Conservation (phyloP, 2,113 vertebrate species). For the Crotalus horridus region DNA sequence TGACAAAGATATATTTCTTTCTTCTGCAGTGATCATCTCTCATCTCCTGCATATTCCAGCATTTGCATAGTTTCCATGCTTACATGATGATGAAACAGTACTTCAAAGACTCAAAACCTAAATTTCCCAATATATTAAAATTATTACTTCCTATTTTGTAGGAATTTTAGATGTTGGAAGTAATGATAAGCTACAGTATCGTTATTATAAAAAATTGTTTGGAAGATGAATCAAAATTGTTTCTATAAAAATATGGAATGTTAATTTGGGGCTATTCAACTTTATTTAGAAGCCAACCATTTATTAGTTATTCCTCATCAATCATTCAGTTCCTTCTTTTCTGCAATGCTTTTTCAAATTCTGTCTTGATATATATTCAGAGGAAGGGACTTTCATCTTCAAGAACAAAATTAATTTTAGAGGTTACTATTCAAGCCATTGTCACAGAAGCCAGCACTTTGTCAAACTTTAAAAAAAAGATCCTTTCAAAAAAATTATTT, state of each 20-base stretch:
- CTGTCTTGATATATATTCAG: neutral
- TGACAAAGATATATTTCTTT: neutral
- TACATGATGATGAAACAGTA: neutral
- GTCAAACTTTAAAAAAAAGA: neutral
- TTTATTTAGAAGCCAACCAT: neutral
- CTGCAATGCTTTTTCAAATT: neutral
- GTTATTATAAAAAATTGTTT: neutral
- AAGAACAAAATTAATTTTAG: neutral
- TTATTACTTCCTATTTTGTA: neutral
- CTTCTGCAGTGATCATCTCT: neutral
- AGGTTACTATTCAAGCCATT: neutral
- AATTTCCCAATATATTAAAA: neutral
- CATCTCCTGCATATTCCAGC: neutral
- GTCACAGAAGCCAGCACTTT: neutral
- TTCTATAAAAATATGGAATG: neutral
- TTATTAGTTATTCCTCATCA: neutral
- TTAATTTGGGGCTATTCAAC: neutral
- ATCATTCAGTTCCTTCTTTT: neutral
- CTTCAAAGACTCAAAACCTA: neutral
- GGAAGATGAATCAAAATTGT: neutral
- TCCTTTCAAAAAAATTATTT: neutral
- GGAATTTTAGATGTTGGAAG: neutral
- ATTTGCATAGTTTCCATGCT: neutral
- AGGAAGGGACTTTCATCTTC: neutral
- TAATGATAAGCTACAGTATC: neutral